A percentile compares a stretch with the other conserved stretches of the same genome.
phyloP scores from a whole-genome alignment of 2,797 vertebrate species.

The Sebastes taczanowskii region DNA sequence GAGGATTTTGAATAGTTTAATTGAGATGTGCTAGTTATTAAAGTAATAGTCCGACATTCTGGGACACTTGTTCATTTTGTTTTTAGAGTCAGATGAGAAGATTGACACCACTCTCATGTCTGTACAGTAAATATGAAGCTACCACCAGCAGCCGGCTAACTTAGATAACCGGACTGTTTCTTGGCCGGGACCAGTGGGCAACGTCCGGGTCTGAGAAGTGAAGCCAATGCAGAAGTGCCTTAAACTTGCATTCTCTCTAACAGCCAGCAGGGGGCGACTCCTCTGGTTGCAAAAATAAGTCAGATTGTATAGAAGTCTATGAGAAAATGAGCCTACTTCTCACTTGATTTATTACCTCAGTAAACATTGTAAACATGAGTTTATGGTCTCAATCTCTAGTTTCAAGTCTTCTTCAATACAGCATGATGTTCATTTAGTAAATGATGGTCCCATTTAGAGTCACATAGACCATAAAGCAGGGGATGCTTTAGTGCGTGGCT shows the following conservation, averaged over 20 bases:
- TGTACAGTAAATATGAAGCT: neutral
- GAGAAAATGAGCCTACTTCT: accelerated
- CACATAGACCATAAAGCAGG: accelerated
- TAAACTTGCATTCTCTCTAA: too few relatives aligned
- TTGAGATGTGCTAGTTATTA: neutral
- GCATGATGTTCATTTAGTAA: too few relatives aligned
- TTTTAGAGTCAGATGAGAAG: neutral
- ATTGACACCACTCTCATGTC: neutral
- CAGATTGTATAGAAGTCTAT: too few relatives aligned
- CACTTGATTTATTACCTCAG: too few relatives aligned
- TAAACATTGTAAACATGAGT: too few relatives aligned
- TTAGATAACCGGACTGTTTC: neutral
- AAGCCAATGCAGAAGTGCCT: accelerated
- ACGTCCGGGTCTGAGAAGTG: accelerated
- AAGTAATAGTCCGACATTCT: neutral
- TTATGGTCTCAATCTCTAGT: accelerated
- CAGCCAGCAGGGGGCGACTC: too few relatives aligned
- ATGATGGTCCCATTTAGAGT: too few relatives aligned
- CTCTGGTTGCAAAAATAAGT: too few relatives aligned
- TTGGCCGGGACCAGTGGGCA: accelerated
- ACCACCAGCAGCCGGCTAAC: accelerated
- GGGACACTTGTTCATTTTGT: neutral
- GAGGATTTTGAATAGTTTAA: neutral
- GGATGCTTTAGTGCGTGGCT: too few relatives aligned
- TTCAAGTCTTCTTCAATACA: too few relatives aligned